Base-by-base conservation (phyloP, 2,888 invertebrate species). In the Hypselothyrea guttata region DNA sequence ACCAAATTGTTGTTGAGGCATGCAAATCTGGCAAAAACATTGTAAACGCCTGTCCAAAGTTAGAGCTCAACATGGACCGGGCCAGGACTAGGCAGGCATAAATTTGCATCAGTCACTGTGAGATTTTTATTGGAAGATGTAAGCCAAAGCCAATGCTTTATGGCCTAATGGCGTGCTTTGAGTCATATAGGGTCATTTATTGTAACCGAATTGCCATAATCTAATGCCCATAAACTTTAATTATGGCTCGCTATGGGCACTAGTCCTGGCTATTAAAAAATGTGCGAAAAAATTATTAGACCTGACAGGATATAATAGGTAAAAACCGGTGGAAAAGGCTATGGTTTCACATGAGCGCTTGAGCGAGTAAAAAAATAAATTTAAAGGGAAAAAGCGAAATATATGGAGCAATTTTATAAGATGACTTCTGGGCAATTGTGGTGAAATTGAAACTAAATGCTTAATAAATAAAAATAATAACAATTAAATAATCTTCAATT, bases 191-290 rank as follows among this genome's bases (percentile, higher is more conserved):
- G 53, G 71, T 65, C 66, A 84, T 86, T 79, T 75, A 84, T 77
- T 82, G 66, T 53, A 62, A 48, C 48, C 45, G 74, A 86, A 86
- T 84, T 82, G 71, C 77, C 70, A 64, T 8, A 79, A 82, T 74
- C 75, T 78, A 71, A 78, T 70, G 71, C 68, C 72, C 78, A 86
- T 86, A 84, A 86, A 87, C 67, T 74, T 67, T 82, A 85, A 85
- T 85, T 85, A 86, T 75, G 53, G 56, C 59, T 71, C 64, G 67
- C 75, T 75, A 35, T 13, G 5, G 12, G 31, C 22, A 49, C 41
- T 35, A 42, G 30, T 27, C 30, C 16, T n/a, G 27, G 47, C 27
- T 15, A 15, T 37, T 40, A 9, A 31, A 47, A 57, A 51, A 18
- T 31, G 7, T 22, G 22, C 22, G 22, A 22, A 22, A 22, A 31